Evolutionary conservation across 2,888 invertebrate species (phyloP).

Genomic region (Pristionchus arcanus): DNA sequence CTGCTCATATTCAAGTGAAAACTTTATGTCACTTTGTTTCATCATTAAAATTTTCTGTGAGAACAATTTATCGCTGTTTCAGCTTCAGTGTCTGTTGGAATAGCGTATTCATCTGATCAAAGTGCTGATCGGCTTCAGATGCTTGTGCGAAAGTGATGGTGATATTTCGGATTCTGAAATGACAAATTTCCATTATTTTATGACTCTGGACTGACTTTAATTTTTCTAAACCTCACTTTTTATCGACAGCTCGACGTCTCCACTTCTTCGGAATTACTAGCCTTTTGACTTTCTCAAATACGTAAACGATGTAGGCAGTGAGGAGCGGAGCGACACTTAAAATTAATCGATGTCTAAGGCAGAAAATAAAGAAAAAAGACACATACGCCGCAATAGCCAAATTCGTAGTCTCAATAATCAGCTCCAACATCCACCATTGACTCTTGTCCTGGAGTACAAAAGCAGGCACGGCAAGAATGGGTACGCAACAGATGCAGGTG

Average conservation of each 20-base stretch:
- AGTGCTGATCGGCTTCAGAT: conserved; percentile 31
- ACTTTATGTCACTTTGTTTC: background rate
- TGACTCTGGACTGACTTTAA: too few species aligned
- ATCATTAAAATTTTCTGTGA: background rate
- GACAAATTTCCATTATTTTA: too few species aligned
- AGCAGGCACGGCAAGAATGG: background rate
- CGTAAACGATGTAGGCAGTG: background rate
- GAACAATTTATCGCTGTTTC: background rate
- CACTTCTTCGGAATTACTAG: background rate
- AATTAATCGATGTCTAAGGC: background rate
- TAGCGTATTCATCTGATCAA: background rate
- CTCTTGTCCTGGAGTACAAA: background rate
- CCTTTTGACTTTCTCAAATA: background rate
- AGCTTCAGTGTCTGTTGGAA: background rate
- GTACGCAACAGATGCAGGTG: background rate
- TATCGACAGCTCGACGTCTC: background rate
- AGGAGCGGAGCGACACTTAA: background rate
- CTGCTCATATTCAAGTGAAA: background rate
- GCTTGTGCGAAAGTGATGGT: background rate
- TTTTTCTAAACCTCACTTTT: too few species aligned
- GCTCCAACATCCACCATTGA: background rate
- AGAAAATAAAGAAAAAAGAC: background rate
- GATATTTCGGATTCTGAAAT: background rate
- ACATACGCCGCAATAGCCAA: background rate
- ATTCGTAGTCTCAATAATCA: background rate